Evolutionary conservation across 2,113 vertebrate species (phyloP).

Genomic region (Aldabrachelys gigantea): DNA sequence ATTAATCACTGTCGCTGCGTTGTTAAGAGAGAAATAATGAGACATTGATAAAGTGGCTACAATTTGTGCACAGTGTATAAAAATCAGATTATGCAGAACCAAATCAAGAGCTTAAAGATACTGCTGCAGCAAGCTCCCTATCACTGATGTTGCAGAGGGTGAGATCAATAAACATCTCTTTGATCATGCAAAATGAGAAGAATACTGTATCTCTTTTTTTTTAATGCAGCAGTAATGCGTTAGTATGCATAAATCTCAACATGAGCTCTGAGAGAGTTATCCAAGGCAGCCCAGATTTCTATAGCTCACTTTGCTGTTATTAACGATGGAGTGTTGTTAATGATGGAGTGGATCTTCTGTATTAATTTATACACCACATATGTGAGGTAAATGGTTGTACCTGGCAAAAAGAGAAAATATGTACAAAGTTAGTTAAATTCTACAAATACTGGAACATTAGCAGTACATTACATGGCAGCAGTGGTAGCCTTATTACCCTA

Average conservation of each 20-base stretch:
- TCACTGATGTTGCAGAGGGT: conserved; percentile 17
- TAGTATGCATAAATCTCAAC: background rate
- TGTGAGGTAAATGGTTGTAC: background rate
- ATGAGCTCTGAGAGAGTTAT: background rate
- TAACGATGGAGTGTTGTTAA: background rate
- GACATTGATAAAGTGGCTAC: conserved; percentile 81
- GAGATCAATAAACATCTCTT: conserved; percentile 9
- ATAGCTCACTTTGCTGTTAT: background rate
- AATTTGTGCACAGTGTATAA: conserved; percentile 78
- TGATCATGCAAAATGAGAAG: conserved; percentile 15
- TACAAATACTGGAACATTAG: background rate
- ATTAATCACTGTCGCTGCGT: conserved; percentile 82
- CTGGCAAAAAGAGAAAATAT: background rate
- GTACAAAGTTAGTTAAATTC: background rate
- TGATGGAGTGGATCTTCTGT: background rate
- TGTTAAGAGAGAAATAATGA: conserved; percentile 82
- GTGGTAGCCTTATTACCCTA: background rate
- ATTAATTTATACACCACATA: background rate
- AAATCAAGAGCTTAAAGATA: conserved; percentile 55
- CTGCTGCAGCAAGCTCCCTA: conserved; percentile 19
- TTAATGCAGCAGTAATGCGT: background rate
- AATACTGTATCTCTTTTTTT: background rate
- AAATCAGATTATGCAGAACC: conserved; percentile 76
- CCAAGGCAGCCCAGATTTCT: background rate
- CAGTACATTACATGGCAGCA: background rate